Evolutionary conservation across 1,140 invertebrate species (phyloP).

Genomic region (Rhopalosiphum maidis): DNA sequence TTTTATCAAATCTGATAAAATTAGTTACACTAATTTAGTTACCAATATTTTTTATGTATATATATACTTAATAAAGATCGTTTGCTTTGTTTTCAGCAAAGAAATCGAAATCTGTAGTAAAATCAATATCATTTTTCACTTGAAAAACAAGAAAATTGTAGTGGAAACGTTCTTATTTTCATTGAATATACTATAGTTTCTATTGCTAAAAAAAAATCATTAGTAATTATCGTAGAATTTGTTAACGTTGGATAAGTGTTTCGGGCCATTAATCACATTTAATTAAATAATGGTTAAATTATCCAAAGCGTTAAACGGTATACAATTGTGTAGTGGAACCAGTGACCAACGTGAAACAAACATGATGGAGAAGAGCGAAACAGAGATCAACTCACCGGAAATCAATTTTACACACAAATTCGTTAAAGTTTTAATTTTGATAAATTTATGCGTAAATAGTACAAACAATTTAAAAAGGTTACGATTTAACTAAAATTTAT

Average conservation of each 20-base stretch:
- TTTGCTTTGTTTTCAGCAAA: neutral
- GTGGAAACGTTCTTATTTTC: neutral
- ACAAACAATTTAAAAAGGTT: neutral
- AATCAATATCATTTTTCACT: neutral
- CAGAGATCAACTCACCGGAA: neutral
- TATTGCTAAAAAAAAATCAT: neutral
- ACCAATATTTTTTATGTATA: neutral
- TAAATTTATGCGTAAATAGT: neutral
- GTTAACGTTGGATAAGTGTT: conserved; percentile 16
- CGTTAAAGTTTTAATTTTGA: neutral
- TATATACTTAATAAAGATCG: neutral
- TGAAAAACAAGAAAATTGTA: neutral
- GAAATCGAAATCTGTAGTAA: neutral
- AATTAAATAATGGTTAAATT: conserved; percentile 23
- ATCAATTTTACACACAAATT: neutral
- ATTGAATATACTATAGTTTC: neutral
- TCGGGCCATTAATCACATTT: conserved; percentile 36
- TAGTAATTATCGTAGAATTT: neutral
- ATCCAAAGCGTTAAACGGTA: neutral
- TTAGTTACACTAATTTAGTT: neutral
- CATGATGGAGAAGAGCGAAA: neutral
- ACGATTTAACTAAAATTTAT: neutral
- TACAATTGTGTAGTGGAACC: neutral
- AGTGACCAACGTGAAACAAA: conserved; percentile 28
- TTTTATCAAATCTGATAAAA: too few species aligned